Evolutionary conservation across 2,113 vertebrate species (phyloP), one percentile per base, ranked within the genome.

Genomic region (Pyrgilauda ruficollis): DNA sequence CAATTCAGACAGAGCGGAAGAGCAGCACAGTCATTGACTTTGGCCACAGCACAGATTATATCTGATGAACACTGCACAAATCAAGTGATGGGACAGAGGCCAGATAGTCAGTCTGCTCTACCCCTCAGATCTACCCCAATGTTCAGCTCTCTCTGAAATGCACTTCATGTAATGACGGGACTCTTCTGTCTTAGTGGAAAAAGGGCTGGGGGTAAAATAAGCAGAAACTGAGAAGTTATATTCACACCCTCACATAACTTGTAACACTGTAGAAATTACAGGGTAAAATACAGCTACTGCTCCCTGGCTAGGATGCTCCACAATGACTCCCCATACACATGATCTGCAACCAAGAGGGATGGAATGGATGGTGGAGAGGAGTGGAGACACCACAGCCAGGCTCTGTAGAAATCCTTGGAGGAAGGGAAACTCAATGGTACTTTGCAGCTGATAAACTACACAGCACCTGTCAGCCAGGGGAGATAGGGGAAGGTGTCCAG

Each of bases 101-200:
- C 63, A 58, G 37, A 20, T 1, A 7, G 20, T 13, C 6, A 35
- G 49, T 18, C 46, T 81, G 50, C 28, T 49, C 37, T 52, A 11
- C 11, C 19, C 18, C 41, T 44, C 30, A 63, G 33, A 53, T 15
- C 15, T 30, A 47, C 7, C 10, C 22, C 52, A 49, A 11, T 2
- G 11, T 14, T 33, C 2, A 2, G 3, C 10, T 46, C 31, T 37
- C 41, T 30, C 67, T 3, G 0, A 12, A 58, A 46, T 15, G 22
- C 10, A 33, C 7, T 59, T 28, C 13, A 0, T 23, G 47, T 43
- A 62, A 13, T 10, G 26, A n/a, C 0, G 0, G 61, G 13, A 24
- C 11, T 72, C 39, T 73, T n/a, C 5, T 30, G 24, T 27, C 56
- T 53, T 9, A 72, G 20, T 35, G 24, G 13, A 52, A 44, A 22